These are phyloP conservation scores for Hermodice carunculata DNA, from an alignment of 2,888 invertebrate genomes.

Conservation along the genomic window DNA sequence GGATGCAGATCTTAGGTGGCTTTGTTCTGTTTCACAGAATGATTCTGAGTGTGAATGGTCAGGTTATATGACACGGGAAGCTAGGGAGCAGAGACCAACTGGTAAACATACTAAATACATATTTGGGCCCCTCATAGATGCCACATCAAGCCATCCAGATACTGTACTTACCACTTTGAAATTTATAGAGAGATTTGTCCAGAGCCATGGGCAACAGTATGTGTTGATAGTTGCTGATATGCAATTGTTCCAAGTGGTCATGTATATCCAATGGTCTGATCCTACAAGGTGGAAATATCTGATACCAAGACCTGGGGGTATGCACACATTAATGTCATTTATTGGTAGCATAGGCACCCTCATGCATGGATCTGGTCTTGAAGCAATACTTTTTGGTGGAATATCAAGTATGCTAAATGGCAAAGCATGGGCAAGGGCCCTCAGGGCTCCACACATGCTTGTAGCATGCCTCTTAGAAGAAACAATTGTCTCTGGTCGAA, in stretches of 20 bases:
- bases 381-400: slow-evolving; percentile 18
- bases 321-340: no score
- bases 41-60: no score
- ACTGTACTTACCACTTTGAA: slow-evolving; percentile 11
- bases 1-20: not conserved
- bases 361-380: no score
- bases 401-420: slow-evolving; percentile 22
- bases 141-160: slow-evolving; percentile 19
- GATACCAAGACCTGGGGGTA: no score
- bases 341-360: no score
- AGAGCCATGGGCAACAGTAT: not conserved
- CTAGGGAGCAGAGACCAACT: not conserved
- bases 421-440: slow-evolving; percentile 21
- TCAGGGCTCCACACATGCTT: slow-evolving; percentile 23
- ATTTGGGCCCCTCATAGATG: slow-evolving; percentile 24
- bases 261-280: slow-evolving; percentile 29
- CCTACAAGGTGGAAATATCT: no score
- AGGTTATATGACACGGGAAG: no score
- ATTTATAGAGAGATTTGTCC: not conserved
- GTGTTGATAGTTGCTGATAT: not conserved
- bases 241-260: slow-evolving; percentile 18
- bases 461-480: no score
- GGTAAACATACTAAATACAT: not conserved
- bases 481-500: not conserved
- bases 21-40: not conserved